Evolutionary conservation across 2,888 invertebrate genomes (phyloP).

Genomic region (Melieria picta): DNA sequence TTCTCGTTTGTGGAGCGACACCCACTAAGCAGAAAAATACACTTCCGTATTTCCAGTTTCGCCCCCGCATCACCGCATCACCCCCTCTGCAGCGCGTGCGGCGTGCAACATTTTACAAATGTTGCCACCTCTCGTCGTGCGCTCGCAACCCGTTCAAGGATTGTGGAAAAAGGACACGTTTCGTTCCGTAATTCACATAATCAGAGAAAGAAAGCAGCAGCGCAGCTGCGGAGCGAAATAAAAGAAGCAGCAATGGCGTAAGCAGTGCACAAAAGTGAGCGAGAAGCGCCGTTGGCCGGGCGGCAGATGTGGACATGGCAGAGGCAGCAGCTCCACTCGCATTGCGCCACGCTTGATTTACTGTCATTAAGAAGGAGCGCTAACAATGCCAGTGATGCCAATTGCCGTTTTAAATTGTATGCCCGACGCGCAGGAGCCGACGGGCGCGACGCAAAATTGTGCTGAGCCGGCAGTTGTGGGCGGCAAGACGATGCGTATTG

Average conservation of each 20-base stretch:
- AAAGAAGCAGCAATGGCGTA: neutral
- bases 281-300: neutral
- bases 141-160: too few relatives aligned
- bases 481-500: slow-evolving; percentile 3
- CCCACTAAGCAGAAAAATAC: neutral
- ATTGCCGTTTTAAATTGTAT: slow-evolving; percentile 33
- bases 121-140: too few relatives aligned
- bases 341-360: slow-evolving; percentile 55
- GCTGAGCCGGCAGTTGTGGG: slow-evolving; percentile 3
- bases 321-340: slow-evolving; percentile 36
- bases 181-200: slow-evolving; percentile 26
- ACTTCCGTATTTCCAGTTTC: neutral
- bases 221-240: slow-evolving; percentile 4
- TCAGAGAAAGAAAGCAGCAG: slow-evolving; percentile 16
- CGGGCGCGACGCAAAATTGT: slow-evolving; percentile 7
- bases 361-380: slow-evolving; percentile 50
- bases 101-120: too few relatives aligned
- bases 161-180: slow-evolving; percentile 22
- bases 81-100: neutral
- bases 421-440: slow-evolving; percentile 45
- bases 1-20: neutral
- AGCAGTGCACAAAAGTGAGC: neutral
- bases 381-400: slow-evolving; percentile 40
- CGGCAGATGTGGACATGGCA: neutral
- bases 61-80: neutral